Percentiles rank a stretch among this genome's conserved stretches.
phyloP scores from a whole-genome alignment of 2,113 vertebrate species.

The Poicephalus meyeri region DNA sequence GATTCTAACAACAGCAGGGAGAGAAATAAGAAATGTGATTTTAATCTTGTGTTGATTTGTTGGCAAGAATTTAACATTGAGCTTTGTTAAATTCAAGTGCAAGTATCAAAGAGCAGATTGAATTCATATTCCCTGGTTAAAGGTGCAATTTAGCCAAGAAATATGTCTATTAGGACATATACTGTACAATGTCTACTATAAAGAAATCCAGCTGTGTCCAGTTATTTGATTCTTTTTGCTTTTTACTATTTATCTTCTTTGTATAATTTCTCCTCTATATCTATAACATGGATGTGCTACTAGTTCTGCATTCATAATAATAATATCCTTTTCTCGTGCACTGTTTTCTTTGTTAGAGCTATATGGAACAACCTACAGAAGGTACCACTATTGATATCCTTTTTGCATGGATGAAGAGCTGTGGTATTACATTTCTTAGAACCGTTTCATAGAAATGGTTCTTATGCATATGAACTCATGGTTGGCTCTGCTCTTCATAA shows the following conservation, averaged over 20 bases:
- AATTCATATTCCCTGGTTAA: background rate
- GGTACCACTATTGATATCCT: too few relatives aligned
- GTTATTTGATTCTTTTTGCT: background rate
- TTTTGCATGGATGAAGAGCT: background rate
- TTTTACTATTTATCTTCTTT: background rate
- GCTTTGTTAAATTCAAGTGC: background rate
- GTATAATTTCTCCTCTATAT: background rate
- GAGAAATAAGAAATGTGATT: constrained; percentile 14
- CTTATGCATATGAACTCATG: background rate
- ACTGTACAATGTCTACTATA: background rate
- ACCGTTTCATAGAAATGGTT: background rate
- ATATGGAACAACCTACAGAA: background rate
- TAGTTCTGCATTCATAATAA: background rate
- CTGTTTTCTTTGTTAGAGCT: background rate
- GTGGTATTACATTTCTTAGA: background rate
- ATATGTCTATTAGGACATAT: background rate
- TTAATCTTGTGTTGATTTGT: background rate
- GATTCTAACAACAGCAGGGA: background rate
- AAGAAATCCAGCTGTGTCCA: background rate
- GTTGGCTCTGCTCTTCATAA: background rate
- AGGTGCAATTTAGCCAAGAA: constrained; percentile 12
- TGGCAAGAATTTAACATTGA: background rate
- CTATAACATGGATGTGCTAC: background rate
- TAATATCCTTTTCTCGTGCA: background rate
- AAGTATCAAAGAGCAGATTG: background rate